A percentile compares a stretch with the other conserved stretches of the same genome.
Evolutionary conservation across 2,888 invertebrate genomes (phyloP).

Genomic region (Leptinotarsa rubiginosa): DNA sequence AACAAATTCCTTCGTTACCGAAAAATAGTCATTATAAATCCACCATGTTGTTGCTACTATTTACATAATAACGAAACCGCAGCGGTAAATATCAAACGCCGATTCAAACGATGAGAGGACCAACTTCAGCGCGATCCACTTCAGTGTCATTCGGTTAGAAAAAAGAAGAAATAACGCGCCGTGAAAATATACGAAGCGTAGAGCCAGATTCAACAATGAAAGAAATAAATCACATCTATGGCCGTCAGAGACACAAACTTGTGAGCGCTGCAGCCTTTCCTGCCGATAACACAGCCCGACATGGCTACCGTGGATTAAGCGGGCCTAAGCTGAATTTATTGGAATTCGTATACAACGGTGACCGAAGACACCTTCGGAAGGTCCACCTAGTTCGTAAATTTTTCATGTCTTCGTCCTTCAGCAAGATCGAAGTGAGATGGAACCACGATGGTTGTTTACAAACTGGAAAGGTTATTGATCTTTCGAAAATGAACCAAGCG

Average conservation of each 20-base stretch:
- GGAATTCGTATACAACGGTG: constrained; percentile 52
- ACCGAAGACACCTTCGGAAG: constrained; percentile 29
- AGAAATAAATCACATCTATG: constrained; percentile 56
- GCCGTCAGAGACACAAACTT: constrained; percentile 53
- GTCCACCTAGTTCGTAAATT: constrained; percentile 17
- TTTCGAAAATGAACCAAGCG: neutral
- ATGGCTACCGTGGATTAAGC: constrained; percentile 64
- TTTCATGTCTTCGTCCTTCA: constrained; percentile 9
- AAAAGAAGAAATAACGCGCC: constrained; percentile 34
- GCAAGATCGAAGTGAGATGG: neutral
- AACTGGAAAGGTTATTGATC: constrained; percentile 1
- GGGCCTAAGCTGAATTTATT: constrained; percentile 65
- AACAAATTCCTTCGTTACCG: too few relatives aligned
- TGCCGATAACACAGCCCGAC: constrained; percentile 52
- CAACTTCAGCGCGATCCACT: neutral
- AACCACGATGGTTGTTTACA: constrained; percentile 3
- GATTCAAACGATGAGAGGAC: constrained; percentile 1
- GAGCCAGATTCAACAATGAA: constrained; percentile 53
- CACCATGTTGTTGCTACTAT: neutral
- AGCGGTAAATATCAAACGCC: constrained; percentile 1
- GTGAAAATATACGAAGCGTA: constrained; percentile 51
- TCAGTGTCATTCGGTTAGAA: neutral
- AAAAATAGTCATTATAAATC: neutral
- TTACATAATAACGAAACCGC: neutral
- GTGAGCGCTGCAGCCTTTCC: constrained; percentile 42